phyloP scores from a whole-genome alignment of 2,888 invertebrate genomes.

The Ernsta delagoae region DNA sequence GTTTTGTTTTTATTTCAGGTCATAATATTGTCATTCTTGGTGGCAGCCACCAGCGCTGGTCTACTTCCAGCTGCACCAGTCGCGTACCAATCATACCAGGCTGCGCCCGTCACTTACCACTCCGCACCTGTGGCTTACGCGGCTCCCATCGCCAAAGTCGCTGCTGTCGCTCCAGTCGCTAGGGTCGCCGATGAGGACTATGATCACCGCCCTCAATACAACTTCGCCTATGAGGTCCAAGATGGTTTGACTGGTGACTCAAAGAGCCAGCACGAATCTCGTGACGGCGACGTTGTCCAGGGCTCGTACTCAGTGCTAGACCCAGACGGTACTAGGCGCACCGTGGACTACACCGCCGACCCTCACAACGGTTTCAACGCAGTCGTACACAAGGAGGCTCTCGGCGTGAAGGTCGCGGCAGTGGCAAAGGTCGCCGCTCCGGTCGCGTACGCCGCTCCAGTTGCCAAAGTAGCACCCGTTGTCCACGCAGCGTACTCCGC shows the following conservation, averaged over 20 bases:
- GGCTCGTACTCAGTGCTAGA: conserved; percentile 87
- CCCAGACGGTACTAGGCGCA: conserved; percentile 86
- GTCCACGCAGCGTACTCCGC: conserved; percentile 51
- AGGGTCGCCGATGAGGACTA: conserved; percentile 81
- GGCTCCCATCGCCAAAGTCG: conserved; percentile 54
- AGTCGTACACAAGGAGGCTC: conserved; percentile 86
- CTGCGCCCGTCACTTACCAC: conserved; percentile 63
- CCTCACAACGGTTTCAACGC: conserved; percentile 88
- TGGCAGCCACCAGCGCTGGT: conserved; percentile 44
- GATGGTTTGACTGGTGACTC: conserved; percentile 86
- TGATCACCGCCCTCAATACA: conserved; percentile 87
- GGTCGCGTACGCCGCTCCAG: conserved; percentile 53
- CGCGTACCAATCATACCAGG: conserved; percentile 52
- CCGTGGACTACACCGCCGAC: conserved; percentile 87
- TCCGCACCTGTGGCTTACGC: conserved; percentile 46
- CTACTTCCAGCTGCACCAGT: conserved; percentile 46
- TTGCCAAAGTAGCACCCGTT: conserved; percentile 57
- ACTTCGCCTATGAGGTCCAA: conserved; percentile 88
- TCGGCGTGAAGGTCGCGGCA: conserved; percentile 74
- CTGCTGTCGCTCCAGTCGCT: conserved; percentile 60
- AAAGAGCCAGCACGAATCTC: conserved; percentile 79
- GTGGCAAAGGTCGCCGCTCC: conserved; percentile 64
- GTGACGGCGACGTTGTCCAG: conserved; percentile 87
- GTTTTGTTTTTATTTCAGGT: conserved; percentile 46
- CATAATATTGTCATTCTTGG: conserved; percentile 45